Conservation (phyloP, 2,888 invertebrate genomes). For the Harpalus rubripes region DNA sequence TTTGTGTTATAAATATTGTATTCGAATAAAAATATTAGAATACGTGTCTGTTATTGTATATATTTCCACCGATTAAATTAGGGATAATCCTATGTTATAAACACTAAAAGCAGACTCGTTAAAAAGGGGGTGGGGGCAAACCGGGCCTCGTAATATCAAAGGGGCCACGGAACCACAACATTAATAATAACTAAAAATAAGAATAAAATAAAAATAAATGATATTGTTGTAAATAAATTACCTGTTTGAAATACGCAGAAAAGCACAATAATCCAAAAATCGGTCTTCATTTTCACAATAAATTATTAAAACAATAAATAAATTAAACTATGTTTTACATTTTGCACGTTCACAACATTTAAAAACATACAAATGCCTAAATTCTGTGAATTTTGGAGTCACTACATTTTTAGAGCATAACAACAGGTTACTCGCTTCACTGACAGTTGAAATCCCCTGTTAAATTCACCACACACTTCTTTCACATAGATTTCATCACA, state of each 20-base stretch:
- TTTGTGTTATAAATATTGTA: too few species aligned
- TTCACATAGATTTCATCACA: slow-evolving; percentile 18
- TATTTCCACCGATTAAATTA: too few species aligned
- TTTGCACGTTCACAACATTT: background rate
- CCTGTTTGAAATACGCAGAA: slow-evolving; percentile 44
- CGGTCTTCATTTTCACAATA: slow-evolving; percentile 54
- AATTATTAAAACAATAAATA: slow-evolving; percentile 17
- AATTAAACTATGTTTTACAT: slow-evolving; percentile 32
- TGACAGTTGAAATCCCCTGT: slow-evolving; percentile 45
- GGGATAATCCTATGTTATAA: too few species aligned
- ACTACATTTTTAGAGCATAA: slow-evolving; percentile 39
- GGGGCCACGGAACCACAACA: too few species aligned
- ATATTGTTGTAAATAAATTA: slow-evolving; percentile 2
- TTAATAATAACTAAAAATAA: too few species aligned
- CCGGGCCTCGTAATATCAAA: too few species aligned
- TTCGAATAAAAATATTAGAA: too few species aligned
- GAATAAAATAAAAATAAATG: too few species aligned
- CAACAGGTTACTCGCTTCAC: slow-evolving; percentile 57
- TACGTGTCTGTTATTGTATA: too few species aligned
- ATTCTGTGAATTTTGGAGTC: background rate
- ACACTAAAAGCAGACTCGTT: too few species aligned
- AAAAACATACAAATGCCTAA: background rate
- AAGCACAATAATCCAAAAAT: slow-evolving; percentile 45
- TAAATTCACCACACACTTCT: slow-evolving; percentile 25
- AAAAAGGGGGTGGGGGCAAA: too few species aligned